A percentile compares a stretch with the other conserved stretches of the same genome.
These are phyloP conservation scores for Xenopus petersii DNA, from an alignment of 2,797 vertebrate genomes.

Conservation along the genomic window DNA sequence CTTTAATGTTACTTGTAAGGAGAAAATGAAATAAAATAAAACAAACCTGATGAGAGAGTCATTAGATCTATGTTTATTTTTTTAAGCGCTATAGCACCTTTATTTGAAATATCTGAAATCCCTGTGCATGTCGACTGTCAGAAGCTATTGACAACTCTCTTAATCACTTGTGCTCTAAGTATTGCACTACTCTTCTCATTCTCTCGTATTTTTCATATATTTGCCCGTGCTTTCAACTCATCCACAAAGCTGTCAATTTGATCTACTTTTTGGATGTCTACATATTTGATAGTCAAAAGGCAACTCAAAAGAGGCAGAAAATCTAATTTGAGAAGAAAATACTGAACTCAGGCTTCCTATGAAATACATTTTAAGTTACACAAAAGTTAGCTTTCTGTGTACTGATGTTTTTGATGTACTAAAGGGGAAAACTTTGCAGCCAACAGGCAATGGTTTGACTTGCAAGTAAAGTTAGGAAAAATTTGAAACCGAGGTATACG, in stretches of 20 bases:
- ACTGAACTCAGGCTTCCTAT: constrained; percentile 46
- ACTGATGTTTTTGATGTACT: constrained; percentile 26
- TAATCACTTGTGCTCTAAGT: constrained; percentile 62
- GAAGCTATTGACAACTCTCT: constrained; percentile 59
- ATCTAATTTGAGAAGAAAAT: constrained; percentile 47
- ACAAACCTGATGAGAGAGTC: constrained; percentile 59
- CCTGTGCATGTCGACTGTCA: constrained; percentile 61
- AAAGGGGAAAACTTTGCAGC: constrained; percentile 20
- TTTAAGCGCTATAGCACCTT: constrained; percentile 53
- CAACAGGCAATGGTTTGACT: neutral
- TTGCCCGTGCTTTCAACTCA: constrained; percentile 57
- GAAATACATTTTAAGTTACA: constrained; percentile 45
- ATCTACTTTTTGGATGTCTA: constrained; percentile 50
- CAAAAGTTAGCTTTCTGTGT: constrained; percentile 22
- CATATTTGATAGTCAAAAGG: constrained; percentile 51
- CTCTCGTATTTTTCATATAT: constrained; percentile 54
- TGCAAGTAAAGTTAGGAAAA: neutral
- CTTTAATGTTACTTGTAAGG: constrained; percentile 32
- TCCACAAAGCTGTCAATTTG: constrained; percentile 60
- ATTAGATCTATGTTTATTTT: constrained; percentile 55
- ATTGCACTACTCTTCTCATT: constrained; percentile 41
- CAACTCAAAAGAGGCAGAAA: constrained; percentile 53
- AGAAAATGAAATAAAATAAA: constrained; percentile 46
- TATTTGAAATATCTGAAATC: constrained; percentile 59
- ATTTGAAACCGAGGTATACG: too few species aligned